phyloP scores from a whole-genome alignment of 2,797 vertebrate genomes.

The Euthynnus affinis region DNA sequence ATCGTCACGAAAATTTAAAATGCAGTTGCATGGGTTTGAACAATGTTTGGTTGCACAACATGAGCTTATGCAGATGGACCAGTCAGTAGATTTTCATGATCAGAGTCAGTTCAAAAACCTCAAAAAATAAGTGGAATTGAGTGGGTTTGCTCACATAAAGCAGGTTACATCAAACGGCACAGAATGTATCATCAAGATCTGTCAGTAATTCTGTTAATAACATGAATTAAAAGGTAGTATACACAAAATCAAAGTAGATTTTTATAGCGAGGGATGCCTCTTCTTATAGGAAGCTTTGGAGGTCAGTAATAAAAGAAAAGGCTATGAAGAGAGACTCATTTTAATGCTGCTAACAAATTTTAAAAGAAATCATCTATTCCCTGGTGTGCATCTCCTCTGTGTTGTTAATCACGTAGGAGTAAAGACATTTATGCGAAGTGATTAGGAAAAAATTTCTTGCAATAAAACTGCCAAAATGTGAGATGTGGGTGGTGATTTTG shows the following conservation, averaged over 20 bases:
- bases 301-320: neutral
- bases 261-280: no score
- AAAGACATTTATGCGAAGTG: conserved; percentile 5
- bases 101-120: neutral
- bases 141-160: neutral
- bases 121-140: neutral
- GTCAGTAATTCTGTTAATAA: neutral
- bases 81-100: neutral
- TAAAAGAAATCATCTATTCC: neutral
- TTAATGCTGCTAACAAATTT: neutral
- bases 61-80: no score
- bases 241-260: neutral
- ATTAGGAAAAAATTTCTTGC: neutral
- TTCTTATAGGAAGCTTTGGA: neutral
- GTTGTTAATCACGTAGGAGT: conserved; percentile 1
- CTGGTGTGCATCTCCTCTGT: neutral
- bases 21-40: no score
- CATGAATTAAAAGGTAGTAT: neutral
- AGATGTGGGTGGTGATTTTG: neutral
- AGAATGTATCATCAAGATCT: neutral
- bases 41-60: no score
- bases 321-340: neutral
- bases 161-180: neutral
- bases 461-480: neutral
- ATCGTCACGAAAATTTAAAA: no score